A percentile compares a stretch with the other conserved stretches of the same genome.
phyloP scores from a whole-genome alignment of 1,140 invertebrate genomes.

The Drosophila cardini region DNA sequence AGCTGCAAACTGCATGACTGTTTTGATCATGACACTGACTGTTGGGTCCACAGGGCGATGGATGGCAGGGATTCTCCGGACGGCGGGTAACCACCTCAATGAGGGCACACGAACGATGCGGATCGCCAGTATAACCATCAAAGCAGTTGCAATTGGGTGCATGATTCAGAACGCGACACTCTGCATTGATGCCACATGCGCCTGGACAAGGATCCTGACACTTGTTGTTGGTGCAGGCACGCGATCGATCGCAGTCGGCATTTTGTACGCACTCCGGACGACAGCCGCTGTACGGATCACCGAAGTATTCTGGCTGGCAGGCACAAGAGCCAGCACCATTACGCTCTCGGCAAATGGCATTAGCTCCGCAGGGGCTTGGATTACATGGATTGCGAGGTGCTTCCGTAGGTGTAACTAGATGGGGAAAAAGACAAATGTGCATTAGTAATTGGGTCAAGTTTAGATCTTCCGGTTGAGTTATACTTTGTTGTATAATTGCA shows the following conservation, averaged over 20 bases:
- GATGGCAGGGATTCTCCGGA: conserved; percentile 88
- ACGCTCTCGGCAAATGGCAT: conserved; percentile 91
- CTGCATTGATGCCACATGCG: conserved; percentile 88
- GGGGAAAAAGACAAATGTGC: not conserved
- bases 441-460: conserved; percentile 20
- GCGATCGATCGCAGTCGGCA: conserved; percentile 88
- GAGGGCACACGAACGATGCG: conserved; percentile 83
- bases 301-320: conserved; percentile 90
- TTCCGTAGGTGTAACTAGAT: conserved; percentile 80
- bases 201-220: conserved; percentile 90
- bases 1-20: conserved; percentile 93
- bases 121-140: conserved; percentile 91
- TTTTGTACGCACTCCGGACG: conserved; percentile 91
- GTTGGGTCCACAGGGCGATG: conserved; percentile 93
- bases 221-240: conserved; percentile 89
- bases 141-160: conserved; percentile 91
- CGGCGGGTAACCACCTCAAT: conserved; percentile 80
- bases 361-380: conserved; percentile 92
- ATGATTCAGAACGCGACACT: conserved; percentile 89
- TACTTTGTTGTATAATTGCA: conserved; percentile 84
- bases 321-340: conserved; percentile 91
- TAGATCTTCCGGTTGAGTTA: conserved; percentile 36
- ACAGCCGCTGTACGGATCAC: conserved; percentile 90
- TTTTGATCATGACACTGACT: conserved; percentile 87
- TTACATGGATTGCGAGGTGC: conserved; percentile 87